Conservation (phyloP, 2,113 vertebrate genomes). For the Nansenia antarctica region DNA sequence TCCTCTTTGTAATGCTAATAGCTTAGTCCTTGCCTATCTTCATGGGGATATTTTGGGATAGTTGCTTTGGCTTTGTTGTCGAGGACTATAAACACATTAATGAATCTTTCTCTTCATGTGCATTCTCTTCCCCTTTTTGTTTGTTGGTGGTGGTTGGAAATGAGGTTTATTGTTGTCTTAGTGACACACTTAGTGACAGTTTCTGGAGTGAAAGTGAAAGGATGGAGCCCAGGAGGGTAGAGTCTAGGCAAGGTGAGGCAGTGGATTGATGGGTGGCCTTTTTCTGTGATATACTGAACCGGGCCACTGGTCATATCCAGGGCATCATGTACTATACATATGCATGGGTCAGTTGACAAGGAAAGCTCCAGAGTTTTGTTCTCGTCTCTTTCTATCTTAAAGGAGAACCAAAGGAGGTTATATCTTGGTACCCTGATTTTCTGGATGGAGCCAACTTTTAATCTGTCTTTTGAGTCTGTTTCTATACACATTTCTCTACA, state of each 20-base stretch:
- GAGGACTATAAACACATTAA: constrained; percentile 38
- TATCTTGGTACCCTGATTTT: too few relatives aligned
- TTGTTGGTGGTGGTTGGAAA: neutral
- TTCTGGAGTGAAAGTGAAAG: too few relatives aligned
- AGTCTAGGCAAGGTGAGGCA: neutral
- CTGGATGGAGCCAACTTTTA: too few relatives aligned
- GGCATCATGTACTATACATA: neutral
- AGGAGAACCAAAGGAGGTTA: too few relatives aligned
- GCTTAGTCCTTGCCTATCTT: constrained; percentile 19
- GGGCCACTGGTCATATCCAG: neutral
- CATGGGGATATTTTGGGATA: constrained; percentile 32
- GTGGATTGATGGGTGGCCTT: neutral
- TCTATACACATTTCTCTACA: too few relatives aligned
- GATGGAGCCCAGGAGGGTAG: too few relatives aligned
- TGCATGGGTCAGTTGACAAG: too few relatives aligned
- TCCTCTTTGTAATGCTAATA: constrained; percentile 56
- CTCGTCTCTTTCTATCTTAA: too few relatives aligned
- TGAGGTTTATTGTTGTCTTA: too few relatives aligned
- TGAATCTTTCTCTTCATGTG: constrained; percentile 38
- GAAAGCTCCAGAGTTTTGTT: too few relatives aligned
- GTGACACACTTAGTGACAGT: too few relatives aligned
- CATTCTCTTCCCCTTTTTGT: constrained; percentile 8
- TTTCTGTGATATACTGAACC: neutral
- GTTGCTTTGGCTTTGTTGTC: constrained; percentile 35
- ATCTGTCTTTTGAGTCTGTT: too few relatives aligned